Evolutionary conservation across 2,888 invertebrate species (phyloP).

Genomic region (Adelphocoris suturalis): DNA sequence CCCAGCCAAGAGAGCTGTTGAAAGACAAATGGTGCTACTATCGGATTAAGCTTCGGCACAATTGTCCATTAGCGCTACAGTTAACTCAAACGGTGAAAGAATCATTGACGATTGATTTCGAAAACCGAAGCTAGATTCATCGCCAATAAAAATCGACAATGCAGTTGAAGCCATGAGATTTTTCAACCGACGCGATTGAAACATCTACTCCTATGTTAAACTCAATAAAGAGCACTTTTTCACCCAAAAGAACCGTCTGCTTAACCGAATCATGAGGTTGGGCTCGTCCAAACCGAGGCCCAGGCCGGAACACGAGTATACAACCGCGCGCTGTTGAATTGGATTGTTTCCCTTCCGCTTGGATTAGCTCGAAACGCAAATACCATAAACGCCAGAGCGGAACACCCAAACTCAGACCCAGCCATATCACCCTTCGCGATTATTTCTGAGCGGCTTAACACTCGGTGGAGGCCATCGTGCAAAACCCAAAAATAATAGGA

Average conservation of each 20-base stretch:
- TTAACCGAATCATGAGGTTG: slow-evolving; percentile 15
- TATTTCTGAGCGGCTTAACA: neutral
- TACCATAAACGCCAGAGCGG: neutral
- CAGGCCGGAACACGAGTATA: neutral
- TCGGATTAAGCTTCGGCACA: too few species aligned
- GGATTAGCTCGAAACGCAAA: slow-evolving; percentile 29
- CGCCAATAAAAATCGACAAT: too few species aligned
- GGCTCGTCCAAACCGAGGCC: neutral
- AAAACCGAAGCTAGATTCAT: too few species aligned
- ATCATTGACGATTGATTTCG: too few species aligned
- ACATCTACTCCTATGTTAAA: too few species aligned
- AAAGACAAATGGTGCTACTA: too few species aligned
- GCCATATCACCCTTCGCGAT: neutral
- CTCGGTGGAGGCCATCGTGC: neutral
- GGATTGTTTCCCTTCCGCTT: slow-evolving; percentile 28
- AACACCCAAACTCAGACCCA: neutral
- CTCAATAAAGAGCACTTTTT: neutral
- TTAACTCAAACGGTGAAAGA: too few species aligned
- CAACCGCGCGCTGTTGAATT: neutral
- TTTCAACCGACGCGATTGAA: too few species aligned
- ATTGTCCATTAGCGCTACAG: too few species aligned
- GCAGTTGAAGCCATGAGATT: too few species aligned
- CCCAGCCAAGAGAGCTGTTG: too few species aligned
- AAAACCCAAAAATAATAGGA: too few species aligned
- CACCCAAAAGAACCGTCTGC: neutral